Evolutionary conservation across 2,888 invertebrate species (phyloP).

Genomic region (Smittia sp.): DNA sequence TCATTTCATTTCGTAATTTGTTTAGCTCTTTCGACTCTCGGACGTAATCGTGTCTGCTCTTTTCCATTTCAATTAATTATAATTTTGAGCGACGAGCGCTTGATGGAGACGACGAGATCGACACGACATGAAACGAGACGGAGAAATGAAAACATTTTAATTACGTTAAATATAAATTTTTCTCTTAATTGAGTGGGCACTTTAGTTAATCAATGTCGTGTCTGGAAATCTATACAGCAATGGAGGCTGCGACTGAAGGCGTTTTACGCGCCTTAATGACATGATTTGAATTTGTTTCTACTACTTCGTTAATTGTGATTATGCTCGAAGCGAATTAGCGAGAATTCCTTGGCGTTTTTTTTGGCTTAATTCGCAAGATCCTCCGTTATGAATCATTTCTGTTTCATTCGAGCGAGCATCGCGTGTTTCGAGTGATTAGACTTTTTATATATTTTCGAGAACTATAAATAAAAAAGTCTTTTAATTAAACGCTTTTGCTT

Average conservation of each 20-base stretch:
- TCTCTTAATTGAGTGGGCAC: constrained; percentile 39
- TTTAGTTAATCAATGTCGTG: constrained; percentile 40
- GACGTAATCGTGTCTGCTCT: constrained; percentile 28
- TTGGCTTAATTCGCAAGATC: background rate
- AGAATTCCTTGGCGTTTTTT: background rate
- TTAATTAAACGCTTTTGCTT: constrained; percentile 10
- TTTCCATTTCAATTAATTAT: constrained; percentile 18
- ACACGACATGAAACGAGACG: background rate
- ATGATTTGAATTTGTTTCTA: constrained; percentile 21
- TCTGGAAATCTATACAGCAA: constrained; percentile 32
- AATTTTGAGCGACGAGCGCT: background rate
- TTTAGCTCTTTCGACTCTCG: constrained; percentile 22
- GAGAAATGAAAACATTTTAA: constrained; percentile 29
- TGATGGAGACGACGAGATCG: background rate
- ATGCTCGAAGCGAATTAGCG: background rate
- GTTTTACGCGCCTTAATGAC: constrained; percentile 21
- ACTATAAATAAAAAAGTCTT: background rate
- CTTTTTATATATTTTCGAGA: background rate
- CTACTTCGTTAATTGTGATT: constrained; percentile 1
- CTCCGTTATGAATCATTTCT: constrained; percentile 18
- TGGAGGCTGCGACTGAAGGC: background rate
- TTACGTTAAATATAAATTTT: constrained; percentile 17
- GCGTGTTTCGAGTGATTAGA: constrained; percentile 14
- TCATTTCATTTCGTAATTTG: constrained; percentile 40
- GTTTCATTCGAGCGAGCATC: background rate